Evolutionary conservation across 1,140 invertebrate species (phyloP), one percentile per base, ranked within the genome.

Genomic region (Drosophila erecta): DNA sequence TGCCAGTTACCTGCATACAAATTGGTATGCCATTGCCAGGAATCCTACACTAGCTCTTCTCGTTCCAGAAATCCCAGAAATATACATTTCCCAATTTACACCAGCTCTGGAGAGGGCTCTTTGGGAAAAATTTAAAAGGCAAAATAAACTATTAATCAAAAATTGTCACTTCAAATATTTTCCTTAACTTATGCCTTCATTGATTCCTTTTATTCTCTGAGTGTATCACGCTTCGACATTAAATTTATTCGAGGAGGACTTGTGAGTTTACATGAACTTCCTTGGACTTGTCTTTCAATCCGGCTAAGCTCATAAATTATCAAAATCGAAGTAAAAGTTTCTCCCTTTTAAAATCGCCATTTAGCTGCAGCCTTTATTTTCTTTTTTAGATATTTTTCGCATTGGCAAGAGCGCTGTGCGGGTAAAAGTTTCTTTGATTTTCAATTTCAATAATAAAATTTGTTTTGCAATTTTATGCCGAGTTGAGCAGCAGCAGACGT

Each of bases 361-460:
- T 75, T 58, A 49, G 47, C 43, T 65, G 30, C 37, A 30, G 38
- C 35, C 53, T 33, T 74, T 10, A n/a, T 47, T 11, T 64, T 24
- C 55, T 24, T 4, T 24, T 46, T 20, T 58, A 20, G 41, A 30
- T 73, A 38, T 41, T 57, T 69, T 41, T 41, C 35, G 5, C n/a
- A 14, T 10, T 4, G 30, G 24, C 11, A 6, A 17, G 5, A 30
- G 43, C 30, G 7, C n/a, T 20, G 46, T 49, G 37, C 22, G 43
- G 33, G 55, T 41, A 17, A 40, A 74, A 67, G 24, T 71, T 80
- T 86, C 71, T 76, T 78, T 71, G 65, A 84, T 89, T 87, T 87
- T 71, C 84, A 89, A 89, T 87, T 89, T 79, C 84, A 84, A 87
- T 87, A 87, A 86, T 84, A 76, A 72, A 84, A 87, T 89, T 89